Conservation (phyloP, 2,888 invertebrate genomes). For the Aphidoletes aphidimyza region DNA sequence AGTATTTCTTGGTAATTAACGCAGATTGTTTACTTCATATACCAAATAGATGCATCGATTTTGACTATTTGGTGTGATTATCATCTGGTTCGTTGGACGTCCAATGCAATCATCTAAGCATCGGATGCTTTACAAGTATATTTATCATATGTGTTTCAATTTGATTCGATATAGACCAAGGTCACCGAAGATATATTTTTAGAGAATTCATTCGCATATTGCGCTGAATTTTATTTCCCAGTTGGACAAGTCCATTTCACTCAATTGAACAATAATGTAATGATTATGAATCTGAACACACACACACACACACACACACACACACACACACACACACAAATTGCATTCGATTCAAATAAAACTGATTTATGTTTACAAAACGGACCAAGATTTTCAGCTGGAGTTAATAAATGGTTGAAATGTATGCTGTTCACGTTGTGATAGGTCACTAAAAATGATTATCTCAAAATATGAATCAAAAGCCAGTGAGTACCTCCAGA, state of each 20-base stretch:
- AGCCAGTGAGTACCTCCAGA: slow-evolving; percentile 6
- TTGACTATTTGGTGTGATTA: slow-evolving; percentile 4
- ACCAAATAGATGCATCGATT: background rate
- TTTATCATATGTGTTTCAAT: background rate
- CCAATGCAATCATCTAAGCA: too few species aligned
- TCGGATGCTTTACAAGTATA: too few species aligned
- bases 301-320: too few species aligned
- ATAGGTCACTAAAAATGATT: slow-evolving; percentile 14
- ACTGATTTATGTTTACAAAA: too few species aligned
- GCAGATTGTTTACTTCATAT: background rate
- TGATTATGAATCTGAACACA: background rate
- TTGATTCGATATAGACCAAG: background rate
- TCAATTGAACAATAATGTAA: background rate
- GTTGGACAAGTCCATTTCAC: background rate
- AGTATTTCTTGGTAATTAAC: background rate
- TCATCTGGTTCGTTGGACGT: background rate
- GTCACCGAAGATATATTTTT: background rate
- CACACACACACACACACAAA: too few species aligned
- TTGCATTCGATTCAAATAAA: too few species aligned
- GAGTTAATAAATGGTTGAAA: too few species aligned
- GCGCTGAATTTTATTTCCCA: background rate
- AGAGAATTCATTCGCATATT: background rate
- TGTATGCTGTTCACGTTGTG: background rate
- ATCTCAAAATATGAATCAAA: background rate
- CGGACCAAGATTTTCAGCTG: too few species aligned